These are phyloP conservation scores for Paratilapia polleni DNA, from an alignment of 2,113 vertebrate species.

Conservation along the genomic window DNA sequence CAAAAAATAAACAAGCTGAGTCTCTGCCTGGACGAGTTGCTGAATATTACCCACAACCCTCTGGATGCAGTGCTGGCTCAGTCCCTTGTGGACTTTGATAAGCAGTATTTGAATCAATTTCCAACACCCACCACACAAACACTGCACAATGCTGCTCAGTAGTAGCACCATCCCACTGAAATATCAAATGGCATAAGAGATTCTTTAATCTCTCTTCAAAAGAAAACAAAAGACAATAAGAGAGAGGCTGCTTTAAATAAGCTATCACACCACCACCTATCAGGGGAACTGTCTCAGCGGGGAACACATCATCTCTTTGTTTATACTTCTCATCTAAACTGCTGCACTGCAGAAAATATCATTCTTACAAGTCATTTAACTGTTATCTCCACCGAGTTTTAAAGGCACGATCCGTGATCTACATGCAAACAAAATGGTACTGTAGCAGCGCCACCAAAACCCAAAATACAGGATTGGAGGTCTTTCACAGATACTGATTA, in stretches of 20 bases:
- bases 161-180: slow-evolving; percentile 25
- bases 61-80: slow-evolving; percentile 37
- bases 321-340: slow-evolving; percentile 48
- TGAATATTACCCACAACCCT: slow-evolving; percentile 50
- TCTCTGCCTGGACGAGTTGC: slow-evolving; percentile 12
- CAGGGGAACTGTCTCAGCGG: slow-evolving; percentile 51
- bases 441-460: neutral
- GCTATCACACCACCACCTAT: slow-evolving; percentile 50
- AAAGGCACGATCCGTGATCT: slow-evolving; percentile 13
- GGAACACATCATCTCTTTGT: slow-evolving; percentile 53
- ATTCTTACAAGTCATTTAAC: slow-evolving; percentile 34
- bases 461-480: neutral
- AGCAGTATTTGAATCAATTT: slow-evolving; percentile 61
- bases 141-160: slow-evolving; percentile 30
- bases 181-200: slow-evolving; percentile 55
- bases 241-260: slow-evolving; percentile 42
- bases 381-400: slow-evolving; percentile 33
- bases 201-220: slow-evolving; percentile 60
- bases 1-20: slow-evolving; percentile 42
- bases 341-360: slow-evolving; percentile 47
- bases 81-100: slow-evolving; percentile 51
- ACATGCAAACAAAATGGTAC: slow-evolving; percentile 1
- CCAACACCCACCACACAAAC: slow-evolving; percentile 32
- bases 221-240: slow-evolving; percentile 62
- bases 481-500: neutral